A percentile compares a stretch with the other conserved stretches of the same genome.
These are phyloP conservation scores for Crotalus adamanteus DNA, from an alignment of 2,797 vertebrate species.

Conservation along the genomic window DNA sequence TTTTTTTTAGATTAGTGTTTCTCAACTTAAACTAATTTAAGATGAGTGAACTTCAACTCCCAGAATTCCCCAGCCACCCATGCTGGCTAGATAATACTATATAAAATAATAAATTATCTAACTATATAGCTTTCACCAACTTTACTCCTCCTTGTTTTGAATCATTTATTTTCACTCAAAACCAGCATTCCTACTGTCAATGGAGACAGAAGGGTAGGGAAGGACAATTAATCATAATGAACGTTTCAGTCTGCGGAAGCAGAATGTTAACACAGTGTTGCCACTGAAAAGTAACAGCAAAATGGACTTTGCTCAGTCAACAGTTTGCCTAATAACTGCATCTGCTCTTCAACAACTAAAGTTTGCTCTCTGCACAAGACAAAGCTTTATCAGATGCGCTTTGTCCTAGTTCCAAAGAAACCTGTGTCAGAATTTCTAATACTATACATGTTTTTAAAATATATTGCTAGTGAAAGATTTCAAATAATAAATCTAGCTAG, in stretches of 20 bases:
- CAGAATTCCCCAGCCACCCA: not conserved
- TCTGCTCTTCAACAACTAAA: not conserved
- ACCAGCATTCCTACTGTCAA: not conserved
- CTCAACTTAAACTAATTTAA: not conserved
- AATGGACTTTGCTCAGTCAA: not conserved
- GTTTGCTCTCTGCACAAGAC: not conserved
- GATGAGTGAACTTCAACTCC: not conserved
- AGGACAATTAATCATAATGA: not conserved
- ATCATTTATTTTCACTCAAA: not conserved
- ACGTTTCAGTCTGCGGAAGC: not conserved
- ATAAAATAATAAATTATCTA: not conserved
- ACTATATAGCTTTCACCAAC: not conserved
- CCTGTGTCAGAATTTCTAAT: not conserved
- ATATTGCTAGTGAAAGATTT: not conserved
- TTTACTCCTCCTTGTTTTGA: not conserved
- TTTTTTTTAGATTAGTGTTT: not conserved
- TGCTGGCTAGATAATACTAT: not conserved
- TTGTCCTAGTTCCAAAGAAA: not conserved
- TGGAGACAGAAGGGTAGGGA: not conserved
- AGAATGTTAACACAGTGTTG: not conserved
- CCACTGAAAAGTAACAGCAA: not conserved
- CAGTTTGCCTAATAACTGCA: not conserved
- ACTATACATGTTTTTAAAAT: not conserved
- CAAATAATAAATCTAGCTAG: not conserved
- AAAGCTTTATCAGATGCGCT: not conserved